Percentiles rank a stretch among this genome's conserved stretches.
Evolutionary conservation across 1,140 invertebrate species (phyloP).

Genomic region (Camponotus pennsylvanicus): DNA sequence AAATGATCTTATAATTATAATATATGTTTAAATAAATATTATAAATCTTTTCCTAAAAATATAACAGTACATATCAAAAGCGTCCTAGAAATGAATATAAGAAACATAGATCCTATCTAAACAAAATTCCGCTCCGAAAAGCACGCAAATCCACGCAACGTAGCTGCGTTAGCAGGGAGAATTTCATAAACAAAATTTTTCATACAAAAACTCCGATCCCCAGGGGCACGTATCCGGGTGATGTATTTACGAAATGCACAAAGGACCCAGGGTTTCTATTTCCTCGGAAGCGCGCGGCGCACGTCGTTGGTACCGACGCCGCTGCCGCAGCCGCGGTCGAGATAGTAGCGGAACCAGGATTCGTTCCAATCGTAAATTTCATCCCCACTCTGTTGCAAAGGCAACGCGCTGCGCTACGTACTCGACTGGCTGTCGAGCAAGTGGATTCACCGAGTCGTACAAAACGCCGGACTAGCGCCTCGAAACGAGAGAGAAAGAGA

Average conservation of each 20-base stretch:
- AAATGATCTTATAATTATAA: conserved; percentile 6
- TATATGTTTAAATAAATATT: background rate
- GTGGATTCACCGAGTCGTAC: conserved; percentile 73
- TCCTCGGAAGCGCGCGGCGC: conserved; percentile 51
- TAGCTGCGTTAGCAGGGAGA: conserved; percentile 21
- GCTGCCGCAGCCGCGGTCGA: conserved; percentile 39
- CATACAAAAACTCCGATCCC: conserved; percentile 57
- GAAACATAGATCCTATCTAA: conserved; percentile 45
- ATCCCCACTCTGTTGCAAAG: conserved; percentile 22
- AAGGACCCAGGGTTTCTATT: conserved; percentile 60
- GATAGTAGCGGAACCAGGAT: conserved; percentile 59
- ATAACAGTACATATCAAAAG: conserved; percentile 9
- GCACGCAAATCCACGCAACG: conserved; percentile 25
- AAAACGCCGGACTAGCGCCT: conserved; percentile 74
- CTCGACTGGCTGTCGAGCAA: conserved; percentile 70
- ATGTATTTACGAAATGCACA: conserved; percentile 64
- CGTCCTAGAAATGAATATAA: background rate
- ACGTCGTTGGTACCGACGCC: conserved; percentile 59
- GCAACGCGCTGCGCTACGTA: conserved; percentile 45
- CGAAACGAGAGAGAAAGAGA: conserved; percentile 63
- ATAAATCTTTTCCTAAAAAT: background rate
- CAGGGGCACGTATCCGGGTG: conserved; percentile 55
- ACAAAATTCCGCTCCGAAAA: conserved; percentile 11
- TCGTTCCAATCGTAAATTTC: conserved; percentile 62
- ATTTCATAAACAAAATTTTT: conserved; percentile 61